phyloP scores from a whole-genome alignment of 2,888 invertebrate genomes.

The Agriopis marginaria region DNA sequence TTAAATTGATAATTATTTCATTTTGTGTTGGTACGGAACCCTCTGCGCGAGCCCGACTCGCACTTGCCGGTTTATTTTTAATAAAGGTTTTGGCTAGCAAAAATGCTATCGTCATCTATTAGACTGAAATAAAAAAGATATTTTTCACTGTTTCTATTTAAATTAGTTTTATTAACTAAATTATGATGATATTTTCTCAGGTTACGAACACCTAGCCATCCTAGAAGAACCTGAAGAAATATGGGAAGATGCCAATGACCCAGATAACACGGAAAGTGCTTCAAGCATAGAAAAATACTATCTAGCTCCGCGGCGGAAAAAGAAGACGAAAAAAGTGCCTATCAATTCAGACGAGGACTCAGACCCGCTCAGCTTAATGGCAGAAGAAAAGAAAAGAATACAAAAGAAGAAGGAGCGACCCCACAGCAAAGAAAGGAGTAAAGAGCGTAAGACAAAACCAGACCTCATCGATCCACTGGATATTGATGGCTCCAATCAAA shows the following conservation, averaged over 20 bases:
- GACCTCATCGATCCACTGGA: conserved; percentile 37
- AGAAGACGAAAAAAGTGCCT: conserved; percentile 53
- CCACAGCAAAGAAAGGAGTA: conserved; percentile 71
- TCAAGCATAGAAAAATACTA: conserved; percentile 52
- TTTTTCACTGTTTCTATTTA: not conserved
- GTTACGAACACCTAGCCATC: conserved; percentile 80
- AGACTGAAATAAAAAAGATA: not conserved
- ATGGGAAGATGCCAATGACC: conserved; percentile 62
- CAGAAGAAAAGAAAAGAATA: conserved; percentile 55
- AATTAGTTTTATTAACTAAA: not conserved
- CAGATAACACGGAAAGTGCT: conserved; percentile 57
- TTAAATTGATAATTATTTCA: too few species aligned
- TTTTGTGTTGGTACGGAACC: too few species aligned
- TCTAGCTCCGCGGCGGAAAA: conserved; percentile 52
- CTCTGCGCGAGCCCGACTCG: too few species aligned
- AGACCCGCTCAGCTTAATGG: conserved; percentile 67
- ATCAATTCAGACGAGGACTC: conserved; percentile 59
- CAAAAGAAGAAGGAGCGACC: conserved; percentile 69
- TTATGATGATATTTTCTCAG: conserved; percentile 50
- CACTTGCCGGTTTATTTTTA: too few species aligned
- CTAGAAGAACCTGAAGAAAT: conserved; percentile 70
- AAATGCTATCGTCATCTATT: too few species aligned
- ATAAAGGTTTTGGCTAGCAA: too few species aligned
- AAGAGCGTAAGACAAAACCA: conserved; percentile 56
- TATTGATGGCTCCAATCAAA: conserved; percentile 30